phyloP scores from a whole-genome alignment of 2,797 vertebrate genomes.

The Muraenolepis orangiensis region DNA sequence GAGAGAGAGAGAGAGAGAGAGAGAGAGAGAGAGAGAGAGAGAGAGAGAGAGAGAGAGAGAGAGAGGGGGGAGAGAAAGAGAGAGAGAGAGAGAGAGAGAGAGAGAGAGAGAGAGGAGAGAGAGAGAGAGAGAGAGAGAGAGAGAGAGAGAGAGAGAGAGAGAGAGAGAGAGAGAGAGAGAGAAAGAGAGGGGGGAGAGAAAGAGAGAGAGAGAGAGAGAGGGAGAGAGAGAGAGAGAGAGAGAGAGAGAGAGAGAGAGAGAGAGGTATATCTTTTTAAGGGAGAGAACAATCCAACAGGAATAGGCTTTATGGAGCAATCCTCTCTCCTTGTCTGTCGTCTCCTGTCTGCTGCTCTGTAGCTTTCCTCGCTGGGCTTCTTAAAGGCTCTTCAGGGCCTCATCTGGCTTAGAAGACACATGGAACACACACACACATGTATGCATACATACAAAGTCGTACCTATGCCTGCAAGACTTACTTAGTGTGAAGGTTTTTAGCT shows the following conservation, averaged over 20 bases:
- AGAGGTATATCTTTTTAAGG: no score
- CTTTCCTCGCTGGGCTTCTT: constrained; percentile 38
- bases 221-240: constrained; percentile 19
- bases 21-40: background rate
- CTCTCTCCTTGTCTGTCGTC: constrained; percentile 28
- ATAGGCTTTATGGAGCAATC: constrained; percentile 43
- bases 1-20: background rate
- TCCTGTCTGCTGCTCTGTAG: constrained; percentile 34
- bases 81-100: background rate
- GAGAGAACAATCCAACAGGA: constrained; percentile 39
- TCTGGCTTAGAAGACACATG: constrained; percentile 52
- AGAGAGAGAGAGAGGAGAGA: background rate
- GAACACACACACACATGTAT: constrained; percentile 20
- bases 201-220: constrained; percentile 11
- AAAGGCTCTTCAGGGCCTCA: constrained; percentile 44
- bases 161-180: background rate
- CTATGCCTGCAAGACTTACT: constrained; percentile 15
- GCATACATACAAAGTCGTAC: constrained; percentile 7
- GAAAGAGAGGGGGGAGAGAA: background rate
- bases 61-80: constrained; percentile 13
- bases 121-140: background rate
- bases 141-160: background rate
- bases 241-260: constrained; percentile 19
- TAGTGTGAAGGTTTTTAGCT: constrained; percentile 34
- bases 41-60: constrained; percentile 5